Evolutionary conservation across 2,113 vertebrate genomes (phyloP), one percentile per base, ranked within the genome.

Genomic region (Galbula dea): DNA sequence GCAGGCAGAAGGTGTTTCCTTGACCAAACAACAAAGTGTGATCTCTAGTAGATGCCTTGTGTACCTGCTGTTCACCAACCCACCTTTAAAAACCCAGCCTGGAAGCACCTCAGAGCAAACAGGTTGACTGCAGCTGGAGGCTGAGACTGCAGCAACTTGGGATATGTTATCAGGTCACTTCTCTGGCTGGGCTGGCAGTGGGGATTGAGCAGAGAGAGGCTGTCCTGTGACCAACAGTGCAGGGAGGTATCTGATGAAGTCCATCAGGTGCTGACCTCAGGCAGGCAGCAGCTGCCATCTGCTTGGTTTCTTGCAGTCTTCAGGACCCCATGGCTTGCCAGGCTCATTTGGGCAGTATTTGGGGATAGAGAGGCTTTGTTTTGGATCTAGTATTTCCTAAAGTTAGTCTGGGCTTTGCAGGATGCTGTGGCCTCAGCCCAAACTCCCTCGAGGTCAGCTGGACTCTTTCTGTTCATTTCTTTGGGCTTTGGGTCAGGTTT

Each of bases 341-440:
- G 72, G 81, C 52, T 59, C n/a, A 3, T 1, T 2, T 3, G 22
- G 59, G 46, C 22, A 66, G 49, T 0, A 0, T 80, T 8, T 65
- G 66, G 75, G 83, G 37, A 57, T 11, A 41, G 79, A 77, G 59
- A 77, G 65, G 23, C 77, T 94, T 89, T 87, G 88, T 76, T 96
- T 95, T 91, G 95, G 92, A 88, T 91, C 92, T 91, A 94, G 92
- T 89, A 85, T 95, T 93, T 95, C 88, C 65, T 71, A 20, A 88
- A 49, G 46, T 63, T 48, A 83, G 39, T 79, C 63, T 89, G 93
- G 46, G 59, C 63, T 94, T 62, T 69, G 90, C 68, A 27, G 55
- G 65, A 7, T 73, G 54, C 72, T 86, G 23, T 17, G 30, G 46
- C 23, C 75, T 73, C 54, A 24, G 62, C 51, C 82, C 71, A 58